phyloP scores from a whole-genome alignment of 2,113 vertebrate genomes.

The Cyprinodon variegatus region DNA sequence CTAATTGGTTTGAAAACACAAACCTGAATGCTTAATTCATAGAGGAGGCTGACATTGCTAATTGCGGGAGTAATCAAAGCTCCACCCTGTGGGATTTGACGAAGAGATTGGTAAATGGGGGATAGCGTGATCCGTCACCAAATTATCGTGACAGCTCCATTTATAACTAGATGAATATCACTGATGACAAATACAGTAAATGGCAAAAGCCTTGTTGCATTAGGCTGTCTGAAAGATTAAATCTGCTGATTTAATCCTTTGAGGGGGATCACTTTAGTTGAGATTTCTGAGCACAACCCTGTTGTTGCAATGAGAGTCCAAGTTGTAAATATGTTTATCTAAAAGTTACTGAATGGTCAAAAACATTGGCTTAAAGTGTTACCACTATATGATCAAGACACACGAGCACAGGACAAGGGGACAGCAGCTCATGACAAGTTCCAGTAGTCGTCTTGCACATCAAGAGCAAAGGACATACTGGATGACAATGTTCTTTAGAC shows the following conservation, averaged over 20 bases:
- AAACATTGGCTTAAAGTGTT: not conserved
- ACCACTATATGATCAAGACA: not conserved
- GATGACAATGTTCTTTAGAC: too few relatives aligned
- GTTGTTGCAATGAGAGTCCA: constrained; percentile 17
- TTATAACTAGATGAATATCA: constrained; percentile 72
- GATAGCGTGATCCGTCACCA: constrained; percentile 75
- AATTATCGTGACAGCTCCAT: constrained; percentile 78
- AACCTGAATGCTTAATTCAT: constrained; percentile 98
- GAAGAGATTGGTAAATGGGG: constrained; percentile 88
- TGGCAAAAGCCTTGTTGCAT: constrained; percentile 65
- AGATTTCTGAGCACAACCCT: constrained; percentile 14
- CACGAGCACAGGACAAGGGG: not conserved
- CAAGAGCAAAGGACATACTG: too few relatives aligned
- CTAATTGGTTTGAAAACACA: constrained; percentile 99
- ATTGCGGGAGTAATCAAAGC: constrained; percentile 97
- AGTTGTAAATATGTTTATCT: not conserved
- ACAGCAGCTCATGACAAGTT: too few relatives aligned
- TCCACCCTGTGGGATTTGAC: constrained; percentile 89
- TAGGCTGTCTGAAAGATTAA: constrained; percentile 64
- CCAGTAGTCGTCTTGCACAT: too few relatives aligned
- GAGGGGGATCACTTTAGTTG: constrained; percentile 55
- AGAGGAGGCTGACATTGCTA: constrained; percentile 93
- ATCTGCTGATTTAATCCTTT: constrained; percentile 54
- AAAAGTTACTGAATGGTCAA: not conserved
- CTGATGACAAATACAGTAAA: constrained; percentile 69